Percentiles rank a stretch among this genome's conserved stretches.
phyloP scores from a whole-genome alignment of 2,797 vertebrate species.

The Poecilia picta region DNA sequence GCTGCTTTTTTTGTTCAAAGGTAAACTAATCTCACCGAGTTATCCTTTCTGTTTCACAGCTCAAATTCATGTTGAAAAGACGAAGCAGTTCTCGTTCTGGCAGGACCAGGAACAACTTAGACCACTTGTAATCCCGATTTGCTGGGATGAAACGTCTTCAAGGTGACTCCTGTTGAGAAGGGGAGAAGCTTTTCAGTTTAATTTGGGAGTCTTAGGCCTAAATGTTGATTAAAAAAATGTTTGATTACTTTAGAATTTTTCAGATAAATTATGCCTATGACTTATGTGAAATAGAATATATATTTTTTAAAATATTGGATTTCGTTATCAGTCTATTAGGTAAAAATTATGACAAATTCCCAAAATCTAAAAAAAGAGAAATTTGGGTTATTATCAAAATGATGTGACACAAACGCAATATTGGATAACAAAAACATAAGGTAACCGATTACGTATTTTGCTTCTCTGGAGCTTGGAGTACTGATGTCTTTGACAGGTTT shows the following conservation, averaged over 20 bases:
- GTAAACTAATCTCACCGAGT: background rate
- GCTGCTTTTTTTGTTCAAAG: background rate
- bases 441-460: background rate
- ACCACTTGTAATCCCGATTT: slow-evolving; percentile 70
- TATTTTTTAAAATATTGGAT: background rate
- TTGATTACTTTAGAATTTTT: slow-evolving; percentile 14
- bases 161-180: slow-evolving; percentile 59
- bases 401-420: background rate
- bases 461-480: background rate
- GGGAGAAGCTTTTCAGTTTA: slow-evolving; percentile 57
- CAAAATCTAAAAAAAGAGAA: background rate
- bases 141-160: slow-evolving; percentile 50
- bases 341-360: background rate
- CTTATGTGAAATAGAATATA: slow-evolving; percentile 26
- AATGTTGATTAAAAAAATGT: slow-evolving; percentile 11
- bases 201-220: slow-evolving; percentile 50
- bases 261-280: background rate
- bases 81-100: slow-evolving; percentile 80
- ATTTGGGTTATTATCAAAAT: background rate
- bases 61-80: slow-evolving; percentile 85
- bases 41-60: slow-evolving; percentile 63
- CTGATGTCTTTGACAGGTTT: slow-evolving; percentile 28
- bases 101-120: slow-evolving; percentile 81
- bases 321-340: background rate
- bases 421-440: background rate